phyloP scores from a whole-genome alignment of 2,888 invertebrate genomes.

The Spisula solida region DNA sequence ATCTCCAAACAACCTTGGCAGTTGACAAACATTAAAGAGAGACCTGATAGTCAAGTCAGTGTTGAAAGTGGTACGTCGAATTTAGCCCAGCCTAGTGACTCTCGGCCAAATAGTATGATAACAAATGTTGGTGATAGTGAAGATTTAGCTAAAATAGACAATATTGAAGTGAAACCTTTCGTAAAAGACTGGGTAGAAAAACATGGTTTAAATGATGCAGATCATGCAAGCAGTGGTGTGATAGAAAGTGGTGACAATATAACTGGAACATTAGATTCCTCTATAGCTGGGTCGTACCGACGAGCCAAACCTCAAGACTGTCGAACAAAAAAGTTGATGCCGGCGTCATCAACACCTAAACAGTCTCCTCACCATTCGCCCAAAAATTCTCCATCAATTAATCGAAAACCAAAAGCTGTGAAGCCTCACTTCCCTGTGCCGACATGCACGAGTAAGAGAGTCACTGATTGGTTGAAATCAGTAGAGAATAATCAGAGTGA shows the following conservation, averaged over 20 bases:
- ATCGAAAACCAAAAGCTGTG: conserved; percentile 74
- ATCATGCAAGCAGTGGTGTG: conserved; percentile 64
- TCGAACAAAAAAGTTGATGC: conserved; percentile 68
- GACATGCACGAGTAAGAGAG: conserved; percentile 81
- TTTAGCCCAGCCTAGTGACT: conserved; percentile 78
- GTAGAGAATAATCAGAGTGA: conserved; percentile 77
- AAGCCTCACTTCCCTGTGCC: conserved; percentile 78
- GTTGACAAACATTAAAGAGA: conserved; percentile 74
- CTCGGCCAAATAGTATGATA: conserved; percentile 78
- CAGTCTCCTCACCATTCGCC: conserved; percentile 78
- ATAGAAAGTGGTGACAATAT: conserved; percentile 71
- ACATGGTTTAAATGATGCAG: conserved; percentile 76
- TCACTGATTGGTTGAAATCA: conserved; percentile 86
- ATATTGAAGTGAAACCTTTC: conserved; percentile 81
- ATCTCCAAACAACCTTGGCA: conserved; percentile 71
- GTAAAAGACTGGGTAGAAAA: conserved; percentile 86
- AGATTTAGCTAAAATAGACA: conserved; percentile 66
- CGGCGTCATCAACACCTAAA: conserved; percentile 77
- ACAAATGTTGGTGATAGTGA: conserved; percentile 71
- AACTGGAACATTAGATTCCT: conserved; percentile 71
- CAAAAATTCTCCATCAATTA: conserved; percentile 75
- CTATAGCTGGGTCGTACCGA: conserved; percentile 61
- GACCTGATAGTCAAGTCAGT: conserved; percentile 81
- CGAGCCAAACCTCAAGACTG: conserved; percentile 73
- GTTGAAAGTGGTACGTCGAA: conserved; percentile 79